Base-by-base conservation (phyloP, 2,113 vertebrate species). In the Nanorana parkeri region DNA sequence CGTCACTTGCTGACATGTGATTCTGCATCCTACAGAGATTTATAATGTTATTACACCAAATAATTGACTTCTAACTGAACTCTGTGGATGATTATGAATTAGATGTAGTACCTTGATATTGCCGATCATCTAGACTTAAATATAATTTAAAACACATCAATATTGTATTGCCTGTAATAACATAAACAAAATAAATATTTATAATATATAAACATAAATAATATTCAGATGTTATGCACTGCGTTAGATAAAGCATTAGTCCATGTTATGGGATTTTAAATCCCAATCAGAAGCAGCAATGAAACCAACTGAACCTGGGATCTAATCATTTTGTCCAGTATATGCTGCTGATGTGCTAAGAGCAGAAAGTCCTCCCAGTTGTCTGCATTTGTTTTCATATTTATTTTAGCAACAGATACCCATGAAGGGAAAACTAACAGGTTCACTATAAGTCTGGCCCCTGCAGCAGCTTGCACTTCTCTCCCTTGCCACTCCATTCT, bases 41-140 rank as follows among this genome's bases (percentile, higher is more conserved):
- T 21, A 60, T 73, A 73, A 81, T 55, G 17, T 73, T 26, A 72
- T 81, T 73, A 55, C 36, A 32, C 41, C 20, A 28, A 47, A 19
- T 60, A 61, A 55, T 20, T 73, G 79, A 54, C 58, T 65, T 20
- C n/a, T 54, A 65, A 36, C 58, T 29, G 36, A 80, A 80, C 63
- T 61, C 11, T 24, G 41, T 36, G 55, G 26, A 36, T 36, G 29
- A 72, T 71, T 72, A 55, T 21, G 55, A 65, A 73, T 72, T 17
- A 63, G 67, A 6, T 63, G 56, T 17, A 21, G 79, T 51, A 17
- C 55, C 51, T 61, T 69, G 29, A 69, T 64, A 64, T 61, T 55
- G n/a, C 47, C 19, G 64, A 81, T 55, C 41, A 21, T 47, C 60
- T 28, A 28, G 17, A 64, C 29, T 64, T 61, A 41, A 61, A 13